Base-by-base conservation (phyloP, 2,797 vertebrate genomes). In the Myripristis jacobus region DNA sequence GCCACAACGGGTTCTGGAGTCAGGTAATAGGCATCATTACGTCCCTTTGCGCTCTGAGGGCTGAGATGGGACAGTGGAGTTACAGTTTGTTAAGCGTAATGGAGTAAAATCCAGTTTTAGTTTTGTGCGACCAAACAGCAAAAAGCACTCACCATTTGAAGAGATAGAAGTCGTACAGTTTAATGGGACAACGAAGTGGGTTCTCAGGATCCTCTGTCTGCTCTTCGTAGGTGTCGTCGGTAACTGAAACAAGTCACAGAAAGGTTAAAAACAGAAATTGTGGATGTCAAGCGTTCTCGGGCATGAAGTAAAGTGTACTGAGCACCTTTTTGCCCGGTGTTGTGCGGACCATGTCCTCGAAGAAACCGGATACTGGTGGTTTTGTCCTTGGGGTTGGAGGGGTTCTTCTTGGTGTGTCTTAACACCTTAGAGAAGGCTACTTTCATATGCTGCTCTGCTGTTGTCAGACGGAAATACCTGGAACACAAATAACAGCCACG, bases 141-240 rank as follows among this genome's bases (percentile, higher is more conserved):
- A 29, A 66, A 3, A 12, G 18, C 55, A 83, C 96, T 94, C 88
- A 99, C 98, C 98, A 99, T 96, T 99, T 99, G 91, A 99, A 99
- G 95, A 99, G 98, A 95, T 99, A 99, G 95, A 99, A 99, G 91
- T 99, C 98, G 48, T 99, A 99, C 74, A 99, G 96, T 93, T 99
- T 99, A 90, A 99, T 99, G 54, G 97, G 97, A 88, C 98, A 99
- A 75, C 98, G 96, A 83, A 99, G 93, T 12, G 98, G 98, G 87
- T 98, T 99, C 83, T 99, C 98, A 16, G 97, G 95, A 88, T 99
- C 98, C 89, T 99, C 98, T 0, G 95, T 92, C 92, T 99, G 98
- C 84, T 99, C 98, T 64, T 97, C 98, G 44, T 98, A 99, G 96
- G 98, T 96, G 88, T 99, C 98, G 89, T 99, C 98, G 31, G 95